phyloP scores from a whole-genome alignment of 2,888 invertebrate genomes.

The Brachyopa scutellaris region DNA sequence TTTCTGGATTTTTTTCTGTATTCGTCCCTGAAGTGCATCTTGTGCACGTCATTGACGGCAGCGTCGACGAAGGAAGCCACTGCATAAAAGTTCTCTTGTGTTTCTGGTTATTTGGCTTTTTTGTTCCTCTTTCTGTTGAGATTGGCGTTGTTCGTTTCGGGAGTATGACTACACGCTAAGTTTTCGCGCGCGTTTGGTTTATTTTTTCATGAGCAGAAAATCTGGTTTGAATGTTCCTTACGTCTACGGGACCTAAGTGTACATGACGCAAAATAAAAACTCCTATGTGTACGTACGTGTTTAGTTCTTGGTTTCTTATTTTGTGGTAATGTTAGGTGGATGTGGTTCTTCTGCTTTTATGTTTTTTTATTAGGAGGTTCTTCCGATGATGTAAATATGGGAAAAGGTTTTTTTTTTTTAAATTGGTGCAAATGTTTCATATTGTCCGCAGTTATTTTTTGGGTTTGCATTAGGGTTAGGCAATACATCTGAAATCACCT shows the following conservation, averaged over 20 bases:
- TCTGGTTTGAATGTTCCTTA: slow-evolving; percentile 49
- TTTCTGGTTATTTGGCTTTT: too few relatives aligned
- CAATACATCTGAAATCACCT: too few relatives aligned
- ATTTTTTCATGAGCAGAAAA: slow-evolving; percentile 20
- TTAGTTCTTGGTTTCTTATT: too few relatives aligned
- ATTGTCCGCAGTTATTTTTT: too few relatives aligned
- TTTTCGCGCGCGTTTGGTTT: slow-evolving; percentile 56
- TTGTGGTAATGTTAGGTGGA: slow-evolving; percentile 58
- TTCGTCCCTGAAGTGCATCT: slow-evolving; percentile 45
- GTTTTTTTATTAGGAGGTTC: neutral
- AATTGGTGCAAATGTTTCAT: too few relatives aligned
- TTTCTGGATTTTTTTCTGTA: neutral
- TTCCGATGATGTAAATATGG: neutral
- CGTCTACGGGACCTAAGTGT: slow-evolving; percentile 48
- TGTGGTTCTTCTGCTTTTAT: slow-evolving; percentile 53
- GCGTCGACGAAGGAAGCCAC: slow-evolving; percentile 37
- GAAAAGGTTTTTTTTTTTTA: neutral
- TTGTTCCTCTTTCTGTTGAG: neutral
- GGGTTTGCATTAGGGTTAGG: too few relatives aligned
- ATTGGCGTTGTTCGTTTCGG: slow-evolving; percentile 14
- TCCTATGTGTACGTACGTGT: too few relatives aligned
- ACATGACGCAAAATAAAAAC: slow-evolving; percentile 7
- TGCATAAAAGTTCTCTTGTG: slow-evolving; percentile 27
- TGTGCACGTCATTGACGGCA: slow-evolving; percentile 55
- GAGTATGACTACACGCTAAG: slow-evolving; percentile 24